Conservation (phyloP, 2,888 invertebrate genomes). For the Drosophila paranaensis region DNA sequence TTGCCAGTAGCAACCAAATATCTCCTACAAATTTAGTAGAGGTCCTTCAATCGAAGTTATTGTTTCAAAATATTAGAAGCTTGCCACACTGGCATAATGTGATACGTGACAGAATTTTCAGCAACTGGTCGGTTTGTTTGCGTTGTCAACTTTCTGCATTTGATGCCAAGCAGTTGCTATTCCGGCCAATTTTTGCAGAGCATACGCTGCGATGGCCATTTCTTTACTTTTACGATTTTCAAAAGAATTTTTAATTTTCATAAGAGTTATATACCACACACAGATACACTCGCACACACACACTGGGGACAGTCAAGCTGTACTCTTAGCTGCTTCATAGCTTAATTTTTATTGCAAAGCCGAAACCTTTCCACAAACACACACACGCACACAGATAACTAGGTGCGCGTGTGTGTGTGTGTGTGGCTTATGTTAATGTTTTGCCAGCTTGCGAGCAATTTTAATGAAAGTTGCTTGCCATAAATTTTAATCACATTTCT, state of each 20-base stretch:
- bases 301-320: constrained; percentile 21
- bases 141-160: constrained; percentile 2
- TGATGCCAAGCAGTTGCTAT: constrained; percentile 6
- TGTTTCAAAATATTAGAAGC: not conserved
- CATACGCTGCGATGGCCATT: constrained; percentile 22
- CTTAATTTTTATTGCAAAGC: constrained; percentile 72
- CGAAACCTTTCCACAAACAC: constrained; percentile 27
- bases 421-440: constrained; percentile 68
- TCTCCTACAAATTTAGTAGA: not conserved
- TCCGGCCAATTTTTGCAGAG: constrained; percentile 35
- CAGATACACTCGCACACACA: constrained; percentile 10
- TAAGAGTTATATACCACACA: constrained; percentile 57
- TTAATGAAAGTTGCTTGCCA: constrained; percentile 65
- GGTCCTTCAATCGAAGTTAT: not conserved
- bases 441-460: constrained; percentile 51
- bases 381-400: not conserved
- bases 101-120: too few species aligned
- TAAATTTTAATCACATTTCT: constrained; percentile 67
- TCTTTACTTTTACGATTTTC: constrained; percentile 54
- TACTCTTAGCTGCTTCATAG: constrained; percentile 53
- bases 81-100: too few species aligned
- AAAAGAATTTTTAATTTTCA: constrained; percentile 78
- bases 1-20: not conserved
- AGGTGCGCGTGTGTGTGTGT: constrained; percentile 33
- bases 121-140: too few species aligned